A percentile compares a stretch with the other conserved stretches of the same genome.
Evolutionary conservation across 2,888 invertebrate genomes (phyloP).

Genomic region (Eudasyphora cyanicolor): DNA sequence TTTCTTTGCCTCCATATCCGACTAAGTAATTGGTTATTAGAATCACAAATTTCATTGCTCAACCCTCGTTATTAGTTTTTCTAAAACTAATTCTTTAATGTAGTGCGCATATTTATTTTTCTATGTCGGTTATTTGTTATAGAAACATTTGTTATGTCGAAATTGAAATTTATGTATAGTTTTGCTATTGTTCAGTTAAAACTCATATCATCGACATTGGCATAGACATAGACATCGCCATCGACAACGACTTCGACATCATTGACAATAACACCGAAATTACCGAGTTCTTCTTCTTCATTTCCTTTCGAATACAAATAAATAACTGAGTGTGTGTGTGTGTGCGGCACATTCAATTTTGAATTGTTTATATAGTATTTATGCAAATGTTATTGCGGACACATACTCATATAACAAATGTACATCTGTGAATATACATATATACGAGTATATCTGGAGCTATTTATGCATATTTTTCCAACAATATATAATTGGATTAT

Average conservation of each 20-base stretch:
- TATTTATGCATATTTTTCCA: not conserved
- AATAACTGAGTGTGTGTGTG: no score
- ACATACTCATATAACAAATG: not conserved
- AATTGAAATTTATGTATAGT: constrained; percentile 56
- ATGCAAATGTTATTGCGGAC: constrained; percentile 41
- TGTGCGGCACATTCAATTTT: constrained; percentile 27
- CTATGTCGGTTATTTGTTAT: constrained; percentile 25
- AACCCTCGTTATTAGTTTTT: not conserved
- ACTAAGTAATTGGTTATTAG: no score
- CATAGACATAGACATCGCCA: constrained; percentile 56
- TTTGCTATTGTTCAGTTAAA: constrained; percentile 48
- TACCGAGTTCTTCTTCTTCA: constrained; percentile 40
- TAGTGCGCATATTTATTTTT: not conserved
- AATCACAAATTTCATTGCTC: no score
- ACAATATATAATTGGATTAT: constrained; percentile 12
- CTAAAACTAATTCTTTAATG: not conserved
- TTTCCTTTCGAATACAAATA: constrained; percentile 18
- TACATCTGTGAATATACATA: constrained; percentile 33
- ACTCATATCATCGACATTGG: constrained; percentile 44
- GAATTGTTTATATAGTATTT: constrained; percentile 39
- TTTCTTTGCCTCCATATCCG: no score
- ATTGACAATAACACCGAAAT: constrained; percentile 57
- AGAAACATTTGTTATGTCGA: constrained; percentile 52
- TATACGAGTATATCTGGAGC: no score
- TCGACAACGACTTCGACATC: no score